Evolutionary conservation across 2,113 vertebrate species (phyloP).

Genomic region (Zosterops japonicus): DNA sequence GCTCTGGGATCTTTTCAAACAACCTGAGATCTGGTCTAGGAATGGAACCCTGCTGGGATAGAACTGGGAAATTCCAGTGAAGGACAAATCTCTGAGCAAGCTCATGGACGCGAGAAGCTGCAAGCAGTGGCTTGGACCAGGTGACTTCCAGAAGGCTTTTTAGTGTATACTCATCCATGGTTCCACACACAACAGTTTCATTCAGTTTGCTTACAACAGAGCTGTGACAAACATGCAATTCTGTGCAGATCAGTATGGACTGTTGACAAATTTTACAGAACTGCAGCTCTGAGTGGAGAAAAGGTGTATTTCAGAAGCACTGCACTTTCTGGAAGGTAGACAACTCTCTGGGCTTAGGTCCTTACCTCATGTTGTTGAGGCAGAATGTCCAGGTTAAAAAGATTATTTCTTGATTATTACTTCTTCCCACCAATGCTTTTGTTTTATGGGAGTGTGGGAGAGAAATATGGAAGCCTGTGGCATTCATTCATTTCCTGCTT

Average conservation of each 20-base stretch:
- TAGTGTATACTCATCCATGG: fast-evolving
- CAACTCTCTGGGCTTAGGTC: background rate
- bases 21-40: background rate
- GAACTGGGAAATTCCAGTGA: background rate
- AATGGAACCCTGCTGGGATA: background rate
- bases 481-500: background rate
- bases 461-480: background rate
- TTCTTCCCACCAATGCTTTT: background rate
- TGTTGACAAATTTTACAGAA: background rate
- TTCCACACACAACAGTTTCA: background rate
- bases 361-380: background rate
- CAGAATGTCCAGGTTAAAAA: background rate
- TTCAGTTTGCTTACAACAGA: background rate
- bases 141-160: background rate
- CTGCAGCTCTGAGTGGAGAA: background rate
- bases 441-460: background rate
- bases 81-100: background rate
- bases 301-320: background rate
- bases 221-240: background rate
- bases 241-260: background rate
- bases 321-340: background rate
- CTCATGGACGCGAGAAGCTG: background rate
- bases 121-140: background rate
- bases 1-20: background rate
- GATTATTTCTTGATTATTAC: background rate